Conservation (phyloP, 2,888 invertebrate genomes). For the Margaritifera margaritifera region DNA sequence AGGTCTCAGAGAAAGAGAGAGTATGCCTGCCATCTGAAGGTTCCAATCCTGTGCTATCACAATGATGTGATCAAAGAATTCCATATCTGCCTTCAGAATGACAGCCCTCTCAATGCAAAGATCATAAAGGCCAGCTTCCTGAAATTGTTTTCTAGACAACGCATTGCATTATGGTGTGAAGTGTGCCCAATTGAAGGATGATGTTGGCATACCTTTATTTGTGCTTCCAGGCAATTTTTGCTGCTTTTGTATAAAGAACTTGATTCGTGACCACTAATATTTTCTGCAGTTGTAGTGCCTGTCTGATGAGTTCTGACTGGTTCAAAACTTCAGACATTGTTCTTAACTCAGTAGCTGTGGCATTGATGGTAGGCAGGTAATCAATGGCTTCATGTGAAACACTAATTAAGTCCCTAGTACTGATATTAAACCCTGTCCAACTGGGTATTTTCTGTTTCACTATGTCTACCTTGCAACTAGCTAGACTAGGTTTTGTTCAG, state of each 20-base stretch:
- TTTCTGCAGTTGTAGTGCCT: not conserved
- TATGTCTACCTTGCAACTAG: too few species aligned
- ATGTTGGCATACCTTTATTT: not conserved
- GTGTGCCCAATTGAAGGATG: slow-evolving; percentile 14
- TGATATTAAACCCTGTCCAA: slow-evolving; percentile 7
- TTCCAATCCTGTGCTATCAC: too few species aligned
- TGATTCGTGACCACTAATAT: slow-evolving; percentile 16
- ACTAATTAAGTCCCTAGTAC: not conserved
- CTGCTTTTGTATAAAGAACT: slow-evolving; percentile 20
- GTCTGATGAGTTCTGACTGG: not conserved
- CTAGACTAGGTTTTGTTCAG: too few species aligned
- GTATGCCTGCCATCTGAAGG: too few species aligned
- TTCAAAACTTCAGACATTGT: slow-evolving; percentile 4
- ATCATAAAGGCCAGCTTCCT: too few species aligned
- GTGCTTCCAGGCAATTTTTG: slow-evolving; percentile 12
- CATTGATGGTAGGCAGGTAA: slow-evolving; percentile 8
- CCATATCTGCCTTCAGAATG: too few species aligned
- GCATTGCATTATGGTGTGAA: slow-evolving; percentile 21
- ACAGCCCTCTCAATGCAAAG: slow-evolving; percentile 10
- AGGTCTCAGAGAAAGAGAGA: too few species aligned
- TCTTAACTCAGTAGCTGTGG: slow-evolving; percentile 5
- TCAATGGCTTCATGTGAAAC: slow-evolving; percentile 6
- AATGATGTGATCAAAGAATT: too few species aligned
- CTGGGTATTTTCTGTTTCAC: not conserved
- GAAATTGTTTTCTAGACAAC: slow-evolving; percentile 16